Evolutionary conservation across 1,140 invertebrate genomes (phyloP).

Genomic region (Carcinoscorpius rotundicauda): DNA sequence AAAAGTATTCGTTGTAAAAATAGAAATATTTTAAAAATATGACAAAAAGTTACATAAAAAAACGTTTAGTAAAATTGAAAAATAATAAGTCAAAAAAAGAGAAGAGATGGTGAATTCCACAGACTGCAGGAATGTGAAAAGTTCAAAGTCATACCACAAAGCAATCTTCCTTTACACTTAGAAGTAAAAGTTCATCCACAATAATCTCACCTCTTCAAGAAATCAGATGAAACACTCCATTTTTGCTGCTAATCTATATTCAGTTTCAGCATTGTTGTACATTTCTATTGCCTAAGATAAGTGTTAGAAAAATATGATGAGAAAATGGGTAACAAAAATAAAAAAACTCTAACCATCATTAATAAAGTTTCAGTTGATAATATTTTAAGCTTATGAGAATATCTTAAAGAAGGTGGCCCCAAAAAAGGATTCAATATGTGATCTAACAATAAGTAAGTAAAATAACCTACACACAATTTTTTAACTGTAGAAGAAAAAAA

Average conservation of each 20-base stretch:
- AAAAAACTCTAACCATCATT: conserved; percentile 19
- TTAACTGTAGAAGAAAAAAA: no score
- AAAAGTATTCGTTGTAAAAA: no score
- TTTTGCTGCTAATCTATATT: conserved; percentile 79
- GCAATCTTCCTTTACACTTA: no score
- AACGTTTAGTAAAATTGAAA: no score
- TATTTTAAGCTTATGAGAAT: background rate
- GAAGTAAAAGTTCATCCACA: no score
- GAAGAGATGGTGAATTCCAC: no score
- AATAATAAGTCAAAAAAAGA: no score
- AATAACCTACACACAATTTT: background rate
- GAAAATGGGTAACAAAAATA: conserved; percentile 31
- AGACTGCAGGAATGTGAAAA: no score
- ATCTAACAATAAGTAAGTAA: background rate
- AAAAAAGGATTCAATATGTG: background rate
- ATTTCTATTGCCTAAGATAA: conserved; percentile 74
- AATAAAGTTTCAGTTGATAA: conserved; percentile 1
- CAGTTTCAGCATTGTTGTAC: conserved; percentile 88
- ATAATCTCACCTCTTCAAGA: conserved; percentile 26
- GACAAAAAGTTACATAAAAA: no score
- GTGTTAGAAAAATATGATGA: conserved; percentile 17
- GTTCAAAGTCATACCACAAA: no score
- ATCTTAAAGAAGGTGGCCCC: background rate
- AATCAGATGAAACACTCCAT: conserved; percentile 69
- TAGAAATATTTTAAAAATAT: no score